A percentile compares a stretch with the other conserved stretches of the same genome.
phyloP scores from a whole-genome alignment of 2,888 invertebrate species.

The Rhimphoctona megacephalus region DNA sequence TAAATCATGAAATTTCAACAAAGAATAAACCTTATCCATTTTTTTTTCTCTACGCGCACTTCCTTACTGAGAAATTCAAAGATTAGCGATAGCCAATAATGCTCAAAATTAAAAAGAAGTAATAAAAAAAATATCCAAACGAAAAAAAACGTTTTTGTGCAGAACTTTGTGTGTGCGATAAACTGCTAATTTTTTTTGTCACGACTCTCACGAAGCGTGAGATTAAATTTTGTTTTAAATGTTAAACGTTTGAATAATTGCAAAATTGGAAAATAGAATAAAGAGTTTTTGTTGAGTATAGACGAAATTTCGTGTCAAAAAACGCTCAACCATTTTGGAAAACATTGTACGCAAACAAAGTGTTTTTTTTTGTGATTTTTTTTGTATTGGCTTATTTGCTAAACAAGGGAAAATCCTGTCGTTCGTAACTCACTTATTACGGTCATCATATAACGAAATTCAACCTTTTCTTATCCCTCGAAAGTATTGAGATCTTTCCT shows the following conservation, averaged over 20 bases:
- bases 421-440: background rate
- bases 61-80: no score
- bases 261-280: background rate
- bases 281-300: background rate
- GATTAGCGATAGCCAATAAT: no score
- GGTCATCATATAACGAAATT: background rate
- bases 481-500: background rate
- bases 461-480: constrained; percentile 23
- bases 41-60: no score
- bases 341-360: background rate
- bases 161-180: no score
- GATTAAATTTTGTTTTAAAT: background rate
- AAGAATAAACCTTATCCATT: background rate
- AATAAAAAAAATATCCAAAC: no score
- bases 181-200: no score
- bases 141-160: background rate
- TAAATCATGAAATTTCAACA: background rate
- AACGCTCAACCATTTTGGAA: background rate
- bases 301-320: background rate
- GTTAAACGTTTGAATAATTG: background rate
- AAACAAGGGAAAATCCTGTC: background rate
- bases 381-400: background rate
- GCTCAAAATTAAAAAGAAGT: no score
- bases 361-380: constrained; percentile 6
- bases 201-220: background rate